Percentiles rank a stretch among this genome's conserved stretches.
Conservation (phyloP, 2,797 vertebrate genomes). For the Carcharodon carcharias region DNA sequence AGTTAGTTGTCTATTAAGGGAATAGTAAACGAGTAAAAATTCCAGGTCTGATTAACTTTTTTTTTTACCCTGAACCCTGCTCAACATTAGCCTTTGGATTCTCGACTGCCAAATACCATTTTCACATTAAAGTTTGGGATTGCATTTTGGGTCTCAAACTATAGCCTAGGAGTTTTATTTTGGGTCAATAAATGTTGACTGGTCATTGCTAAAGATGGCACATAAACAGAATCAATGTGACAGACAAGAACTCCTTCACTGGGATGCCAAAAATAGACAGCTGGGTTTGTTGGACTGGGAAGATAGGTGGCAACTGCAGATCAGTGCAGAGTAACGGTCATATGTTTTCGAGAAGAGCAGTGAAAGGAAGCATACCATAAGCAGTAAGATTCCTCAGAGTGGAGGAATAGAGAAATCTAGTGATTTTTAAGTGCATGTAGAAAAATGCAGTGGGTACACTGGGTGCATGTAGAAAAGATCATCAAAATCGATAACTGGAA, state of each 20-base stretch:
- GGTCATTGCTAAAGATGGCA: neutral
- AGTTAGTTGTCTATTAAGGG: too few species aligned
- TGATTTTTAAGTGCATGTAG: neutral
- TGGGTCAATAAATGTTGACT: neutral
- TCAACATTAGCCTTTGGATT: neutral
- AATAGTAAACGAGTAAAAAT: neutral
- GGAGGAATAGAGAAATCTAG: neutral
- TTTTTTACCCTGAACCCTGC: neutral
- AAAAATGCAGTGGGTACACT: neutral
- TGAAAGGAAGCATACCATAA: neutral
- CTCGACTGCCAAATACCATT: neutral
- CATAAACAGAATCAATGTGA: neutral
- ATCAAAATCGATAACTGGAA: neutral
- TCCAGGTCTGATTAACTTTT: neutral
- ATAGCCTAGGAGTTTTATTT: neutral
- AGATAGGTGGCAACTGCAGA: neutral
- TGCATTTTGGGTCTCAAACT: neutral
- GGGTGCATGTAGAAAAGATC: neutral
- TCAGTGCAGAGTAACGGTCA: neutral
- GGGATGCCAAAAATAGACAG: neutral
- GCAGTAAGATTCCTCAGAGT: neutral
- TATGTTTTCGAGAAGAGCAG: neutral
- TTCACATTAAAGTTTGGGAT: neutral
- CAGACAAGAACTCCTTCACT: neutral
- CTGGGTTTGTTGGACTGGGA: neutral